These are phyloP conservation scores for Oostethus manadensis DNA, from an alignment of 2,113 vertebrate species.

Conservation along the genomic window DNA sequence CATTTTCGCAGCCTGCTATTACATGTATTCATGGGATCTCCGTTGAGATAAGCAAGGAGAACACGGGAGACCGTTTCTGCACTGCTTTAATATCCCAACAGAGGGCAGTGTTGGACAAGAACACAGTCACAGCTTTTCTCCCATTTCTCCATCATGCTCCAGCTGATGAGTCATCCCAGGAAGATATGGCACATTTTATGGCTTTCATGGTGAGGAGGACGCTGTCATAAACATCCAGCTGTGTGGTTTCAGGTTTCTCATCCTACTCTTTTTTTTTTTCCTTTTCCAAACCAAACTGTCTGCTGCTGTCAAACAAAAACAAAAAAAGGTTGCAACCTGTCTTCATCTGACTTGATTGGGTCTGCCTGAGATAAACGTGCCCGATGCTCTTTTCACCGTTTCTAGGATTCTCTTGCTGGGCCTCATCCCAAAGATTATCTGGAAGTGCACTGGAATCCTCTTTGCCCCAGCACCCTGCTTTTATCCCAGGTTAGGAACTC, in stretches of 20 bases:
- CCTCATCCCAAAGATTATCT: slow-evolving; percentile 58
- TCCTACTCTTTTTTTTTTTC: too few relatives aligned
- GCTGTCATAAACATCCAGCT: too few relatives aligned
- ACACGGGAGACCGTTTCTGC: background rate
- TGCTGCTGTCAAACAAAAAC: background rate
- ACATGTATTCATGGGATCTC: background rate
- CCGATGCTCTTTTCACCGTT: slow-evolving; percentile 57
- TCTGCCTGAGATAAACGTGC: slow-evolving; percentile 59
- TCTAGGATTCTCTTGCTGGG: slow-evolving; percentile 56
- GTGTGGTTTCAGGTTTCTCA: too few relatives aligned
- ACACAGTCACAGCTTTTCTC: background rate
- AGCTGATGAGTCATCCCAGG: slow-evolving; percentile 53
- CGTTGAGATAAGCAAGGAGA: background rate
- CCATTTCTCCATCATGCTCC: slow-evolving; percentile 26
- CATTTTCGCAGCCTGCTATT: background rate
- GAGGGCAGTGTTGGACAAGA: slow-evolving; percentile 45
- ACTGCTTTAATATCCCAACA: slow-evolving; percentile 26
- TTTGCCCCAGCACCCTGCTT: slow-evolving; percentile 50
- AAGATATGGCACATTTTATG: too few relatives aligned
- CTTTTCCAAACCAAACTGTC: too few relatives aligned
- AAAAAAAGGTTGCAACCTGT: slow-evolving; percentile 66
- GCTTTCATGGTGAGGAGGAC: too few relatives aligned
- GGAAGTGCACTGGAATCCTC: slow-evolving; percentile 66
- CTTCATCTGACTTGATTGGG: slow-evolving; percentile 61
- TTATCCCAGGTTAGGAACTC: slow-evolving; percentile 35